These are phyloP conservation scores for Tribolium freemani DNA, from an alignment of 2,888 invertebrate species.

Conservation along the genomic window DNA sequence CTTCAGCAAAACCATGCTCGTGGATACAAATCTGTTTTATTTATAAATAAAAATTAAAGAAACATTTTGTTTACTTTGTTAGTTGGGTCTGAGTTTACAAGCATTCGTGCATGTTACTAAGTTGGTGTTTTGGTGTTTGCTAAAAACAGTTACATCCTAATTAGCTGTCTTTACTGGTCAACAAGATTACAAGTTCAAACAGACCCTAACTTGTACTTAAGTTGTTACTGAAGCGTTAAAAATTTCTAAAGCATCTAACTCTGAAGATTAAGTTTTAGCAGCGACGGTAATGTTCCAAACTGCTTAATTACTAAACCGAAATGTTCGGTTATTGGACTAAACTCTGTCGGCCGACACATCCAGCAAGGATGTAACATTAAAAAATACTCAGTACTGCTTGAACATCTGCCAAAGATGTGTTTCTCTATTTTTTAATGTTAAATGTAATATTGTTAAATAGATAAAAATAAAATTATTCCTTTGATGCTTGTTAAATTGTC, in stretches of 20 bases:
- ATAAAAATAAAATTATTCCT: too few relatives aligned
- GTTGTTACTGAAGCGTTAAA: constrained; percentile 36
- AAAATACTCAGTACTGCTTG: too few relatives aligned
- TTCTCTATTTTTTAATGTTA: neutral
- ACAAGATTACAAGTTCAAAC: constrained; percentile 38
- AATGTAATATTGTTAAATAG: too few relatives aligned
- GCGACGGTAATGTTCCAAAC: constrained; percentile 12
- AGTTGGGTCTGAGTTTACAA: neutral
- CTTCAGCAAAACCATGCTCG: neutral
- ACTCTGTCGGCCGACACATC: neutral
- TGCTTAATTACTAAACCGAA: constrained; percentile 31
- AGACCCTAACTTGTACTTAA: constrained; percentile 33
- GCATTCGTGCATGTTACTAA: constrained; percentile 7
- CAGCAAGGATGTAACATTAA: too few relatives aligned
- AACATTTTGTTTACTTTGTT: neutral
- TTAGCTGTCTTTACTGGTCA: constrained; percentile 39
- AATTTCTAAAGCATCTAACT: constrained; percentile 27
- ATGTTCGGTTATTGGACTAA: constrained; percentile 5
- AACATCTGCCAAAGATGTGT: neutral
- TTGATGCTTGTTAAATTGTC: too few relatives aligned
- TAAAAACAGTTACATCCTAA: constrained; percentile 34
- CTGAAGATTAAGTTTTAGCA: constrained; percentile 22
- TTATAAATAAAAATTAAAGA: neutral
- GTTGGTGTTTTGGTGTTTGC: constrained; percentile 28
- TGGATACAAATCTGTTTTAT: too few relatives aligned